These are phyloP conservation scores for Clarias platycephalus DNA, from an alignment of 2,797 vertebrate genomes.

Conservation along the genomic window DNA sequence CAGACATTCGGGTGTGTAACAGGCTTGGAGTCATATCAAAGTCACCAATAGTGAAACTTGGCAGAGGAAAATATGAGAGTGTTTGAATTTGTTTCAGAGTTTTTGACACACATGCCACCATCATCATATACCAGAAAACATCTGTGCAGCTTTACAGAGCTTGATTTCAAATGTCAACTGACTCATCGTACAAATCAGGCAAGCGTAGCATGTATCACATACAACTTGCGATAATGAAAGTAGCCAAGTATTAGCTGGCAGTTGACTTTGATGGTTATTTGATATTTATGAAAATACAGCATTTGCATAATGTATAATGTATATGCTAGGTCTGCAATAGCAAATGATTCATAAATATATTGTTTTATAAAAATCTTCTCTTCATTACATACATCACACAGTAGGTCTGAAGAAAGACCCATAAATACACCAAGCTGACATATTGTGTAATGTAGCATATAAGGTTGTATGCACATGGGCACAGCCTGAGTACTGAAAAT, in stretches of 20 bases:
- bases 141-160: not conserved
- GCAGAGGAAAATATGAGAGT: not conserved
- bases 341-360: not conserved
- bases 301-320: conserved; percentile 11
- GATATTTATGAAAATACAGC: conserved; percentile 21
- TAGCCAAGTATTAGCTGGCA: not conserved
- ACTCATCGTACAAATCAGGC: not conserved
- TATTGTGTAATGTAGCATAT: too few relatives aligned
- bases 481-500: too few relatives aligned
- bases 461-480: too few relatives aligned
- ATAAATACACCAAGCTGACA: not conserved
- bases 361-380: not conserved
- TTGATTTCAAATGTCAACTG: conserved; percentile 7
- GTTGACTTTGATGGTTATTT: not conserved
- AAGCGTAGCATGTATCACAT: not conserved
- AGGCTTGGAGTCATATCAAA: not conserved
- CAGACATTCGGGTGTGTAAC: not conserved
- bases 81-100: not conserved
- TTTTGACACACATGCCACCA: not conserved
- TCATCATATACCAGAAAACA: not conserved
- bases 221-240: not conserved
- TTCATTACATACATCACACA: not conserved
- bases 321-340: not conserved
- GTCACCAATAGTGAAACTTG: not conserved
- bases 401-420: not conserved